Evolutionary conservation across 2,888 invertebrate species (phyloP).

Genomic region (Rhagophthalmus giganteus): DNA sequence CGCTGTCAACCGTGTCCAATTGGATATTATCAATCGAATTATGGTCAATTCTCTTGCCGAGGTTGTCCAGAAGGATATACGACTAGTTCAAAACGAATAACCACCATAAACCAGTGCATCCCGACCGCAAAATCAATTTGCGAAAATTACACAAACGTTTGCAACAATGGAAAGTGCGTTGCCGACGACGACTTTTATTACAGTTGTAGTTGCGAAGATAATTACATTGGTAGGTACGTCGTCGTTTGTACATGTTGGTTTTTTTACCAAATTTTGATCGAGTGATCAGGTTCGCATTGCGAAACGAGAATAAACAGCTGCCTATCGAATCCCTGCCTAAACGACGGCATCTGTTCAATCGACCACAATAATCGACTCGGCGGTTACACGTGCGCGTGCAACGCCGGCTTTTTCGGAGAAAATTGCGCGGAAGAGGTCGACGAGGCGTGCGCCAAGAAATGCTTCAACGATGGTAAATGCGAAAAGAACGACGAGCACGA

Average conservation of each 20-base stretch:
- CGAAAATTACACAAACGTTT: conserved; percentile 55
- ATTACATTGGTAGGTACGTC: conserved; percentile 55
- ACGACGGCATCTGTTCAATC: conserved; percentile 58
- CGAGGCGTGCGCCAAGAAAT: conserved; percentile 52
- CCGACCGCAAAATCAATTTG: conserved; percentile 58
- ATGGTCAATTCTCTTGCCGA: conserved; percentile 61
- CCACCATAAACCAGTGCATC: conserved; percentile 53
- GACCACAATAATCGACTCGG: conserved; percentile 31
- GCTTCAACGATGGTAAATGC: conserved; percentile 59
- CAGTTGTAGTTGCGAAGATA: conserved; percentile 58
- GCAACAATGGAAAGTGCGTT: conserved; percentile 55
- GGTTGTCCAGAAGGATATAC: conserved; percentile 61
- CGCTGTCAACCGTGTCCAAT: conserved; percentile 61
- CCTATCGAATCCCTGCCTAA: conserved; percentile 59
- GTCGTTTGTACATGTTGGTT: conserved; percentile 4
- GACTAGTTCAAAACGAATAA: conserved; percentile 54
- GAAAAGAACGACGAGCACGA: conserved; percentile 53
- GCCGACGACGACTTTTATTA: conserved; percentile 48
- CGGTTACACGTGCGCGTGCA: conserved; percentile 57
- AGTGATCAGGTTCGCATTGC: conserved; percentile 61
- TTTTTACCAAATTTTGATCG: too few species aligned
- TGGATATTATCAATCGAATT: conserved; percentile 64
- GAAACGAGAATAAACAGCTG: conserved; percentile 58
- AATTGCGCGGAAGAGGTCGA: conserved; percentile 57
- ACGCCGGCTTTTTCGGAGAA: conserved; percentile 56